Evolutionary conservation across 1,140 invertebrate species (phyloP), one percentile per base, ranked within the genome.

Genomic region (Drosophila repletoides): DNA sequence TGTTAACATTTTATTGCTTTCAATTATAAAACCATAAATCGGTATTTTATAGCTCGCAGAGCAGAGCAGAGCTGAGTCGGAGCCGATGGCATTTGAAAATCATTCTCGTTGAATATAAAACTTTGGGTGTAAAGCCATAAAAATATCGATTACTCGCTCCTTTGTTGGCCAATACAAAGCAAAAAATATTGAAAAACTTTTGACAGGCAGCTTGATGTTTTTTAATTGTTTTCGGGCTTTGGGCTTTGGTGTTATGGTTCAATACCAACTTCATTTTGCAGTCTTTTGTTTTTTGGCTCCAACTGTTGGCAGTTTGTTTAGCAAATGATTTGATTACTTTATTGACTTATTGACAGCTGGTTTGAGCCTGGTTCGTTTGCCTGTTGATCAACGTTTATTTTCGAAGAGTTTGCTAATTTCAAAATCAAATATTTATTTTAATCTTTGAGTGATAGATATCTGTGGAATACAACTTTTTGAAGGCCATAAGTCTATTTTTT

Each of bases 11-110:
- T 81, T 81, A 81, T 81, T 81, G 76, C 72, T 60, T 76, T 81
- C 76, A 81, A 81, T 81, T 81, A 81, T 69, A 76, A 81, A 81
- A 61, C 76, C 63, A 72, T 81, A 81, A 76, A 81, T 81, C 70
- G 76, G 48, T 61, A 64, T 64, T 81, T 81, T 81, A 81, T 81
- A 14, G 68, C 71, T 60, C 40, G 43, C 33, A 33, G 22, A 58
- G 24, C 38, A 52, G 46, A n/a, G n/a, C n/a, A n/a, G n/a, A n/a
- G n/a, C n/a, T n/a, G n/a, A n/a, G n/a, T n/a, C n/a, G n/a, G n/a
- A 58, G 17, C 15, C 38, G 33, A 6, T 34, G 53, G 49, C 28
- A 38, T 60, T 61, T 60, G 58, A 70, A 76, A 75, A 58, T 64
- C 36, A 68, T 48, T 45, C 58, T 46, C 19, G 36, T 51, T 52